Percentiles rank a stretch among this genome's conserved stretches.
Conservation (phyloP, 1,140 invertebrate genomes). For the Cydia strobilella region DNA sequence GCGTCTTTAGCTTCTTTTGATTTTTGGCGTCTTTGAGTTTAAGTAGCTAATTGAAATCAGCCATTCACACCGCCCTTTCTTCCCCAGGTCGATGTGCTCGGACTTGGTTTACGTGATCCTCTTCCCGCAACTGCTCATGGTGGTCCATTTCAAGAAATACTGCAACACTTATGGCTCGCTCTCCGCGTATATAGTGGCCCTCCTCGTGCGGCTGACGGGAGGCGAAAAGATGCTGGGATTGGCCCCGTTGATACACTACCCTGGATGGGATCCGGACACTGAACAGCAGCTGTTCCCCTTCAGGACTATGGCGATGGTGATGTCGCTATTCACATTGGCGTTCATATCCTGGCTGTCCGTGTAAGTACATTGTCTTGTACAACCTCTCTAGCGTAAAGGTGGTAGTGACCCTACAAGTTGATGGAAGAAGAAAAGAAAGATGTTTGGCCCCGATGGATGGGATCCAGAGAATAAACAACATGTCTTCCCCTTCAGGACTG, state of each 20-base stretch:
- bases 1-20: no score
- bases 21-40: no score
- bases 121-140: slow-evolving; percentile 98
- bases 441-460: no score
- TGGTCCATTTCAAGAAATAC: slow-evolving; percentile 95
- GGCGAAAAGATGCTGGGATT: slow-evolving; percentile 92
- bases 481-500: slow-evolving; percentile 94
- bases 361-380: slow-evolving; percentile 76
- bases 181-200: slow-evolving; percentile 92
- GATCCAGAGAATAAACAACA: slow-evolving; percentile 86
- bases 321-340: slow-evolving; percentile 89
- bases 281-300: slow-evolving; percentile 92
- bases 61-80: slow-evolving; percentile 16
- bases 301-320: slow-evolving; percentile 93
- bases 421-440: no score
- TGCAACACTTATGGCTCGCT: slow-evolving; percentile 99
- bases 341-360: slow-evolving; percentile 90
- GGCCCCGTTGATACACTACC: slow-evolving; percentile 92
- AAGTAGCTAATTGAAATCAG: not conserved
- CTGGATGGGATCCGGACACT: slow-evolving; percentile 88
- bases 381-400: no score
- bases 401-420: no score
- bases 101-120: slow-evolving; percentile 99
- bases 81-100: slow-evolving; percentile 93
- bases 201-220: slow-evolving; percentile 92